Conservation (phyloP, 1,140 invertebrate species). For the Neodiprion pinetum region DNA sequence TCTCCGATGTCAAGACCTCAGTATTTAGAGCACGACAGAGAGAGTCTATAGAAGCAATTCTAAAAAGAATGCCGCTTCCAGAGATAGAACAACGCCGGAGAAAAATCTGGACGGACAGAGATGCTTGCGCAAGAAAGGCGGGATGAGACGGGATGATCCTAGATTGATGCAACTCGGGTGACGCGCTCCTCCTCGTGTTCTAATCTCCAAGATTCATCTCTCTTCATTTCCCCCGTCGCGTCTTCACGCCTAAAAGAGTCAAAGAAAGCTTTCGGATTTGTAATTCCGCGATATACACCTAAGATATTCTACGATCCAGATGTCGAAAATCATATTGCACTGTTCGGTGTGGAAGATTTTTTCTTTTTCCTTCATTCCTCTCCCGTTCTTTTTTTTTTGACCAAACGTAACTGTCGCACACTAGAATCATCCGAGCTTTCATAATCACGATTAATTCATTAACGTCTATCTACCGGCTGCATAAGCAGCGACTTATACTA, state of each 20-base stretch:
- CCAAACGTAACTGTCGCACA: not conserved
- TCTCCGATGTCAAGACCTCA: too few relatives aligned
- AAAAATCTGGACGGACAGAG: not conserved
- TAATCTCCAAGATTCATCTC: constrained; percentile 8
- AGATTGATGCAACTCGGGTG: not conserved
- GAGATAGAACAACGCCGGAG: too few relatives aligned
- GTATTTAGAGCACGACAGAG: too few relatives aligned
- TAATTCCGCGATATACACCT: not conserved
- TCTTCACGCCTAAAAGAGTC: not conserved
- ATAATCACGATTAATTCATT: too few relatives aligned
- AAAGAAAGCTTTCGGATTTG: not conserved
- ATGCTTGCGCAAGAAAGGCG: not conserved
- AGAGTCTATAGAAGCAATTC: too few relatives aligned
- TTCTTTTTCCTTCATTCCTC: not conserved
- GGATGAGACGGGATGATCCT: constrained; percentile 10
- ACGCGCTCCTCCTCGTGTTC: not conserved
- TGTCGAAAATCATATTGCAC: too few relatives aligned
- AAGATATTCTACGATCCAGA: not conserved
- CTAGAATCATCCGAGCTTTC: too few relatives aligned
- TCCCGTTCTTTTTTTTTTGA: not conserved
- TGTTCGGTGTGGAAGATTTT: too few relatives aligned
- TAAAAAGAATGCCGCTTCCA: too few relatives aligned
- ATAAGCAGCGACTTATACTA: too few relatives aligned
- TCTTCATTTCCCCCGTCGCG: not conserved
- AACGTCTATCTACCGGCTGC: too few relatives aligned